phyloP scores from a whole-genome alignment of 2,888 invertebrate genomes.

The Nemapogon koenigi region DNA sequence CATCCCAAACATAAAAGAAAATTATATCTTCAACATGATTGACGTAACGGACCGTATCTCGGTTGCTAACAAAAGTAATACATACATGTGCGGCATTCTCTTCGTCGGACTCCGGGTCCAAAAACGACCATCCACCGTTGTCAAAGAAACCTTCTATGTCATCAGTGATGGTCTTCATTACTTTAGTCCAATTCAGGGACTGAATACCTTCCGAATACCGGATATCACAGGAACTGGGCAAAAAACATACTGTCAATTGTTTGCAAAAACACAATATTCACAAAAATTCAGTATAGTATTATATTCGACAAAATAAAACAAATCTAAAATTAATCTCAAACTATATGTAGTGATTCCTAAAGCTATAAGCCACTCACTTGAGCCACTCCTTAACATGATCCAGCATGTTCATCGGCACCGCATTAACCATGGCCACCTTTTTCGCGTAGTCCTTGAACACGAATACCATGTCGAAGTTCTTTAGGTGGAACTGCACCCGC shows the following conservation, averaged over 20 bases:
- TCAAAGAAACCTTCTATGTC: conserved; percentile 99
- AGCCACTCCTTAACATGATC: conserved; percentile 99
- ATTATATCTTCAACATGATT: no score
- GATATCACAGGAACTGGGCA: conserved; percentile 94
- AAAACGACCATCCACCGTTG: conserved; percentile 97
- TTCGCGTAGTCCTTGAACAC: conserved; percentile 97
- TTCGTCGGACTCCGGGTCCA: conserved; percentile 91
- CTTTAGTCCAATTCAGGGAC: conserved; percentile 98
- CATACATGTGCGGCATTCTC: conserved; percentile 57
- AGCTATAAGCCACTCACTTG: conserved; percentile 70
- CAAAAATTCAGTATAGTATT: no score
- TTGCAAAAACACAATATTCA: no score
- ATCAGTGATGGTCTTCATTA: conserved; percentile 99
- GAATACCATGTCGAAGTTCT: conserved; percentile 99
- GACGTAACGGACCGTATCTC: neutral
- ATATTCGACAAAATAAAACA: no score
- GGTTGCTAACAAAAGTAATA: conserved; percentile 4
- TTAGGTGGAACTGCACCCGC: conserved; percentile 96
- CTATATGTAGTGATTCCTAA: neutral
- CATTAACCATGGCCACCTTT: conserved; percentile 96
- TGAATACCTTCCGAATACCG: conserved; percentile 98
- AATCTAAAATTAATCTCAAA: conserved; percentile 1
- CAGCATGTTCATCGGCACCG: conserved; percentile 99
- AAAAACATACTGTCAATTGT: no score
- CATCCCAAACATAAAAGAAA: no score